A percentile compares a stretch with the other conserved stretches of the same genome.
phyloP scores from a whole-genome alignment of 2,888 invertebrate genomes.

The Melipona beecheii region DNA sequence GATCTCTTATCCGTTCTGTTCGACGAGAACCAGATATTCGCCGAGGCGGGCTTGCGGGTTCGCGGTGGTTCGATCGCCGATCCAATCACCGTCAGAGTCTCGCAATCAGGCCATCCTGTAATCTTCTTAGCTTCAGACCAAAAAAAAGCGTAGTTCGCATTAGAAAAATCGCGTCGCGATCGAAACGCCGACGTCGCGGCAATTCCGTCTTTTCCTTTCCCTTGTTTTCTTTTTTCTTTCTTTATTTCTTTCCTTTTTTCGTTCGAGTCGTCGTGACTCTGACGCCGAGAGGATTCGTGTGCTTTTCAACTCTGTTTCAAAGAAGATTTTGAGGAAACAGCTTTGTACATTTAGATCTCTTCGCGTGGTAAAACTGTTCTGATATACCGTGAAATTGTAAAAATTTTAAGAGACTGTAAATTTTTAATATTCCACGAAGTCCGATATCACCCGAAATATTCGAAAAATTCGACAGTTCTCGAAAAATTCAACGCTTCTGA shows the following conservation, averaged over 20 bases:
- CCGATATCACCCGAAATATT: too few relatives aligned
- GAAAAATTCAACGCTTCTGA: too few relatives aligned
- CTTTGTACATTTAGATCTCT: background rate
- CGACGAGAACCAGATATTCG: constrained; percentile 27
- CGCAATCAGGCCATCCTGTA: too few relatives aligned
- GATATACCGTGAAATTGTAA: too few relatives aligned
- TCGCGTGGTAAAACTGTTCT: too few relatives aligned
- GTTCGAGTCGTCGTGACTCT: background rate
- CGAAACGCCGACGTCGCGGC: background rate
- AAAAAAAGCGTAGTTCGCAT: background rate
- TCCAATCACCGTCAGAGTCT: background rate
- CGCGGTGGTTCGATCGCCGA: constrained; percentile 10
- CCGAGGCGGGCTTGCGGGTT: background rate
- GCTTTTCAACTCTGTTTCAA: background rate
- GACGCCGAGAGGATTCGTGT: background rate
- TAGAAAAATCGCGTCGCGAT: background rate
- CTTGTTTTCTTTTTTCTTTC: background rate
- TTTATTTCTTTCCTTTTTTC: background rate
- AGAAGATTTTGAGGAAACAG: background rate
- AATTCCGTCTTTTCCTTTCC: background rate
- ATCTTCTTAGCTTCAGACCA: background rate
- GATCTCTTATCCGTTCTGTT: constrained; percentile 53
- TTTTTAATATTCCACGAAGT: too few relatives aligned
- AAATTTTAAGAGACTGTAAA: too few relatives aligned
- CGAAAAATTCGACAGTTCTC: background rate